Percentiles rank a stretch among this genome's conserved stretches.
Evolutionary conservation across 2,888 invertebrate species (phyloP).

Genomic region (Ophraella communa): DNA sequence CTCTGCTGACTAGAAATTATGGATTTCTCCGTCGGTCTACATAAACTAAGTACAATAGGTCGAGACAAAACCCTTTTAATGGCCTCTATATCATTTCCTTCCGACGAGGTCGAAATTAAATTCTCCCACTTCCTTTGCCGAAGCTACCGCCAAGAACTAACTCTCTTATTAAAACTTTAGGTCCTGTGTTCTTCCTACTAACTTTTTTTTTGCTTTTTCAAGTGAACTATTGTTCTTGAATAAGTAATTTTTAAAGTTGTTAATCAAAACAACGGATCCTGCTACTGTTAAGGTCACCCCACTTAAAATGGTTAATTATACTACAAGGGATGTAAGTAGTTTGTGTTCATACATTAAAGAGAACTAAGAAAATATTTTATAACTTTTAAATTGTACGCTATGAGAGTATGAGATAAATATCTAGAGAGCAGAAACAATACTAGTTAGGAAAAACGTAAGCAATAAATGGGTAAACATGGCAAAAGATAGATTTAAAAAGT

Average conservation of each 20-base stretch:
- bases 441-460: too few relatives aligned
- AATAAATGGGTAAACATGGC: too few relatives aligned
- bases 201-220: background rate
- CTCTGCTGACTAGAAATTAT: conserved; percentile 5
- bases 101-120: conserved; percentile 18
- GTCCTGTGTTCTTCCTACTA: background rate
- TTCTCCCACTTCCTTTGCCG: conserved; percentile 9
- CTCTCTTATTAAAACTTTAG: background rate
- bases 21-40: conserved; percentile 9
- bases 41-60: conserved; percentile 18
- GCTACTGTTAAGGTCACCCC: background rate
- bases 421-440: too few relatives aligned
- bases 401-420: too few relatives aligned
- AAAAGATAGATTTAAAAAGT: too few relatives aligned
- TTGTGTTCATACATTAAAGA: too few relatives aligned
- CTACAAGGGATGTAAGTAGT: too few relatives aligned
- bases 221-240: background rate
- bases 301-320: too few relatives aligned
- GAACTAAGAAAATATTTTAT: too few relatives aligned
- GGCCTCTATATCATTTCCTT: conserved; percentile 23
- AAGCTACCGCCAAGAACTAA: background rate
- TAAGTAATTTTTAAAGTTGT: background rate
- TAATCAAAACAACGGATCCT: too few relatives aligned
- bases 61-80: conserved; percentile 21
- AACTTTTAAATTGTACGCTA: too few relatives aligned